Base-by-base conservation (phyloP, 2,797 vertebrate genomes). In the Sebastes nivosus region DNA sequence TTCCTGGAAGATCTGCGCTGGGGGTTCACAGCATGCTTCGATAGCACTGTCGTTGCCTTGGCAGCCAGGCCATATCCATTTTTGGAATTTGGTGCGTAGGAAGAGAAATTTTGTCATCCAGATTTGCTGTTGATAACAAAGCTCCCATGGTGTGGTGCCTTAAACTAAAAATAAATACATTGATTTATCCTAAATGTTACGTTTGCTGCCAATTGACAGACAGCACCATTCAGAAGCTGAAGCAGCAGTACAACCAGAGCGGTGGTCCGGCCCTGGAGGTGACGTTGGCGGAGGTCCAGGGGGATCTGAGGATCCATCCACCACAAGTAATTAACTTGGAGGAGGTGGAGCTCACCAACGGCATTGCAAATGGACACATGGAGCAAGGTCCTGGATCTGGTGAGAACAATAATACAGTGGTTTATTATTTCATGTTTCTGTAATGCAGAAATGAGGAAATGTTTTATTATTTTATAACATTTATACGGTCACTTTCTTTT, bases 1-100 rank as follows among this genome's bases (percentile, higher is more conserved):
- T 99, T 99, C 95, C 93, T 99, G 88, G 98, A 99, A 89, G 97
- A 98, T 84, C 93, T 99, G 77, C 96, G 94, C 61, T 98, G 97
- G 97, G 97, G 98, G 87, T 99, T 99, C 94, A 94, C 95, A 27
- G 92, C 96, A 73, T 96, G 96, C 84, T 97, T 97, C 18, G 95
- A 96, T 76, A 90, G 89, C 63, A 88, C 95, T 20, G 94, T 94
- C 20, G 93, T 99, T 22, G 87, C 93, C 75, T 91, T 97, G 87
- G 97, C 97, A 89, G 96, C 95, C 90, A 95, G 98, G 89, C 98
- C 98, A 0, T 99, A 99, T 78, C 95, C 97, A 66, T 99, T 99
- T 90, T 96, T 99, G 78, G 97, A 99, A 90, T 99, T 99, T 80
- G 98, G 98, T 99, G 91, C 80, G 97, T 94, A 12, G 22, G 57